Evolutionary conservation across 2,797 vertebrate species (phyloP), one percentile per base, ranked within the genome.

Genomic region (Aldrovandia affinis): DNA sequence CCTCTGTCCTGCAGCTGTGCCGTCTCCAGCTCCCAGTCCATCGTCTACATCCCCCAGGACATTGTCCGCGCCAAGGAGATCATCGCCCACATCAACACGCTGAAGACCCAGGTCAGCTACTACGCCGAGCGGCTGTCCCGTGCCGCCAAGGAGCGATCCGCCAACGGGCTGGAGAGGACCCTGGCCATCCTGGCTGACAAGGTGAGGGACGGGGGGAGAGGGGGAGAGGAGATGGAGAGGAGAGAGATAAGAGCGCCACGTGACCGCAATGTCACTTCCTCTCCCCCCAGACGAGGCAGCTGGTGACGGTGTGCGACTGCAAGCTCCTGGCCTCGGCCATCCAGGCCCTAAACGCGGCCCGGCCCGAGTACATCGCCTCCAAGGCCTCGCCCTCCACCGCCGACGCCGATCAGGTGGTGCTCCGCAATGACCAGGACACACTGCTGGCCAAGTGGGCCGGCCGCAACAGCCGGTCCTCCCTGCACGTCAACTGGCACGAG

Each of bases 41-140:
- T 99, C 86, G 94, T 97, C 93, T 99, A 97, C 93, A 96, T 98
- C 86, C 97, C 98, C 1, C 97, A 99, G 92, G 98, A 99, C 86
- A 95, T 99, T 0, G 79, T 97, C 86, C 95, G 96, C 87, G 98
- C 98, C 91, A 99, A 98, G 95, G 98, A 99, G 94, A 98, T 99
- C 86, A 98, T 99, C 73, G 95, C 96, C 78, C 97, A 99, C 89
- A 97, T 99, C 93, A 99, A 98, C 93, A 99, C 97, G 0, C 93
- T 99, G 89, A 99, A 98, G 95, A 99, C 98, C 0, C 98, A 99
- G 95, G 98, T 99, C 92, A 97, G 97, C 94, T 99, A 99, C 95
- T 99, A 99, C 5, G 96, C 98, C 0, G 98, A 99, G 92, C 95
- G 98, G 68, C 97, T 99, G 52, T 99, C 98, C 2, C 94, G 98